Base-by-base conservation (phyloP, 2,797 vertebrate species). In the Thripadectes ignobilis region DNA sequence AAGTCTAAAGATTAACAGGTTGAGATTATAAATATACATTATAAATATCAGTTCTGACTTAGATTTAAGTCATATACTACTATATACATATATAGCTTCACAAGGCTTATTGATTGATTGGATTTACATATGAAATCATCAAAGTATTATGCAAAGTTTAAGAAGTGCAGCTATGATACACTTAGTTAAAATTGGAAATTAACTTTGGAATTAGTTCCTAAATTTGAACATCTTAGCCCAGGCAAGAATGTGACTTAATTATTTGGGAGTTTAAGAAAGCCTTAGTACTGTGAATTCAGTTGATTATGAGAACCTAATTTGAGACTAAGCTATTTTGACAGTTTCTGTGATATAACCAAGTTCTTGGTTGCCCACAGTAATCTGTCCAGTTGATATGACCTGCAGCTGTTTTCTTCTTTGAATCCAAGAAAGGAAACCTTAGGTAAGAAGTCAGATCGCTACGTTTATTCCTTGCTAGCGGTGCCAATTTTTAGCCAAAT, bases 121-220 rank as follows among this genome's bases (percentile, higher is more conserved):
- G 74, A 87, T 95, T 91, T 88, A n/a, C 80, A 71, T 63, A 87
- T 54, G 45, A 95, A 90, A 84, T 81, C n/a, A 52, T 88, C 36
- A 22, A 75, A 94, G 67, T 66, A 63, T 81, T 92, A 91, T 79
- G 82, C 73, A 54, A 78, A 88, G 48, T 90, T 91, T 76, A 85
- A 83, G 55, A n/a, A 69, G 71, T 79, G 13, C 45, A 87, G 80
- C 78, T 79, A 68, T 85, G 67, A 73, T 72, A 69, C 10, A 15
- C 74, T 88, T 61, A 32, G 67, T 85, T 92, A 92, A 91, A 92
- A 94, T 17, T 69, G 73, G 74, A 94, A 94, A 86, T 88, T 61
- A 95, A 61, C 79, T 92, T 95, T 54, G 74, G 63, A 92, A 90
- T 94, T 90, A 76, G 38, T 89, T 94, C 59, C 83, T 90, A 84